Base-by-base conservation (phyloP, 1,140 invertebrate genomes). In the Diorhabda elongata region DNA sequence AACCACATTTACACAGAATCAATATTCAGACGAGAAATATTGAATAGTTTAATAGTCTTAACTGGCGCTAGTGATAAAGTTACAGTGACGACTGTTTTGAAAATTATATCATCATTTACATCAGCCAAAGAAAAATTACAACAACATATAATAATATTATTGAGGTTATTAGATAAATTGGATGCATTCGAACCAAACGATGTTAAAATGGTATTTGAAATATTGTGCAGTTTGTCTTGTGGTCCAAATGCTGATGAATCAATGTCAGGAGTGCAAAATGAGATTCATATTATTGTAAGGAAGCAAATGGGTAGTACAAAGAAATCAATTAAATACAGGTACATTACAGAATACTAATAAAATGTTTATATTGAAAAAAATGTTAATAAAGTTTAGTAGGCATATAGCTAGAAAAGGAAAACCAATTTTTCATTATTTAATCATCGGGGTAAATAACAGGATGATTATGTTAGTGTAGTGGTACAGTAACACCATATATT, bases 251-350 rank as follows among this genome's bases (percentile, higher is more conserved):
- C 82, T 7, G 75, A 82, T 66, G 69, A 81, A 2, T 80, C 80
- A 11, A 80, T 83, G 59, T 76, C 82, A 41, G 78, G 81, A 5
- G 77, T 89, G n/a, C 82, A 84, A 64, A 85, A 88, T 74, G 87
- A 89, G 72, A 82, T 89, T 45, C 83, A 83, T 70, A 88, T 88
- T 79, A 66, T 88, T 2, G 77, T 89, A 2, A 84, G 86, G 57
- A 90, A 90, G 71, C 85, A 89, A 72, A 77, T 89, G n/a, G 83
- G 83, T 5, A 85, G 83, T 73, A 78, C 81, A 5, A 82, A 84
- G 58, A 76, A 78, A 41, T 62, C 43, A 5, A 70, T 83, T 0
- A 84, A 84, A 70, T 79, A 80, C 9, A 80, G 81, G 69, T 64
- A 42, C 9, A 26, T 26, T 26, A 26, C 26, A 26, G 26, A 26